A percentile compares a stretch with the other conserved stretches of the same genome.
These are phyloP conservation scores for Sebastes taczanowskii DNA, from an alignment of 2,797 vertebrate species.

Conservation along the genomic window DNA sequence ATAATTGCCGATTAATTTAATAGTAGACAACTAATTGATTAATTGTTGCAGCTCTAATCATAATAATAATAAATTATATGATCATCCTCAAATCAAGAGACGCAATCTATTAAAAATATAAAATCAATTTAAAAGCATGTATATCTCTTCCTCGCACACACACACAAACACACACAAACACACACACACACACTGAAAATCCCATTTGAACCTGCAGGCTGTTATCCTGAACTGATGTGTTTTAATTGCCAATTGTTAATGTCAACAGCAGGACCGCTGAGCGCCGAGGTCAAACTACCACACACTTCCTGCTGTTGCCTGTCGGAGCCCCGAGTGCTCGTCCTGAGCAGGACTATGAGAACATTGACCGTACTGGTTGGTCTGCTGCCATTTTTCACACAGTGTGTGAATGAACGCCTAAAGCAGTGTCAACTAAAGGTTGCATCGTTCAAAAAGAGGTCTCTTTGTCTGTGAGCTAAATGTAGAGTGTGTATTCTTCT, in stretches of 20 bases:
- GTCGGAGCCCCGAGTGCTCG: conserved; percentile 26
- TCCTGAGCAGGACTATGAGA: conserved; percentile 25
- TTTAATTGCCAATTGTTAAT: conserved; percentile 55
- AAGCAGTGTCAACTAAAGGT: conserved; percentile 37
- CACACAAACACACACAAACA: not conserved
- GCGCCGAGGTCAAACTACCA: conserved; percentile 44
- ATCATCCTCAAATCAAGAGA: not conserved
- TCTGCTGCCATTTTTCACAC: conserved; percentile 41
- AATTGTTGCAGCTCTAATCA: not conserved
- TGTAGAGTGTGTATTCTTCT: not conserved
- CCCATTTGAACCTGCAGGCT: conserved; percentile 25
- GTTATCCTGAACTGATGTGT: conserved; percentile 6
- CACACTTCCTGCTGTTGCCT: conserved; percentile 37
- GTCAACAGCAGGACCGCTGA: conserved; percentile 47
- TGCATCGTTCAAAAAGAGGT: conserved; percentile 30
- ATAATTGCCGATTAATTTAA: fast-evolving
- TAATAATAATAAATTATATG: not conserved
- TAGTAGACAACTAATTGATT: no score
- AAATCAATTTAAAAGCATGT: not conserved
- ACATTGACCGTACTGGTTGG: conserved; percentile 7
- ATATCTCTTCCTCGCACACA: not conserved
- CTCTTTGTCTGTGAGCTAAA: conserved; percentile 36
- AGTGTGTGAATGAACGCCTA: not conserved
- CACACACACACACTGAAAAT: conserved; percentile 1
- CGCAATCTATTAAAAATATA: not conserved